Evolutionary conservation across 1,140 invertebrate genomes (phyloP).

Genomic region (Nebria ingens): DNA sequence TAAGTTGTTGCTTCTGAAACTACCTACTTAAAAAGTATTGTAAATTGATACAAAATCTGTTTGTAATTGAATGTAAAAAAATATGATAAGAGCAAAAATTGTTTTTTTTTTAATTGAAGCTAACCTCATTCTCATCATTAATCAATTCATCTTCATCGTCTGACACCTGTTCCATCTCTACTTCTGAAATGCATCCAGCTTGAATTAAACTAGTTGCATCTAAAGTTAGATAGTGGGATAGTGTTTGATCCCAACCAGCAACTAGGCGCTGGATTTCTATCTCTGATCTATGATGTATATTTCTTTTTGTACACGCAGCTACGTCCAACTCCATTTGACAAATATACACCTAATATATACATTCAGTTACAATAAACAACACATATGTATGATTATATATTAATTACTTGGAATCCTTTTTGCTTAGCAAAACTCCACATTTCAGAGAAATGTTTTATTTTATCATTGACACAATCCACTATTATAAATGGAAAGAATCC

Average conservation of each 20-base stretch:
- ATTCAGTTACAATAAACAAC: not conserved
- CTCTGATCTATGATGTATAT: slow-evolving; percentile 71
- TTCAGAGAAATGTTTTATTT: slow-evolving; percentile 71
- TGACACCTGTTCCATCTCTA: slow-evolving; percentile 49
- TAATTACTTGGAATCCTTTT: slow-evolving; percentile 75
- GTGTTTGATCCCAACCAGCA: slow-evolving; percentile 68
- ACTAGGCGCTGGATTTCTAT: slow-evolving; percentile 70
- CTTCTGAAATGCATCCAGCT: slow-evolving; percentile 46
- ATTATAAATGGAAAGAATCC: slow-evolving; percentile 90
- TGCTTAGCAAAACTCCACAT: slow-evolving; percentile 81
- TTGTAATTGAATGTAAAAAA: too few relatives aligned
- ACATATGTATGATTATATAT: not conserved
- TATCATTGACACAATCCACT: slow-evolving; percentile 78
- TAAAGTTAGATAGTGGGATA: slow-evolving; percentile 52
- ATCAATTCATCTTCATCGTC: slow-evolving; percentile 31
- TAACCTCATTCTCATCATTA: slow-evolving; percentile 36
- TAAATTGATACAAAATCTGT: not conserved
- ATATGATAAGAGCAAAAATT: slow-evolving; percentile 8
- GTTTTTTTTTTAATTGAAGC: slow-evolving; percentile 14
- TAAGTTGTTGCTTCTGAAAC: too few relatives aligned
- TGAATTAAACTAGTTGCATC: slow-evolving; percentile 76
- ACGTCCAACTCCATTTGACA: slow-evolving; percentile 78
- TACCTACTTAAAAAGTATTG: too few relatives aligned
- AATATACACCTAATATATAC: slow-evolving; percentile 61
- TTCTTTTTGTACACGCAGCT: slow-evolving; percentile 64